Evolutionary conservation across 2,888 invertebrate species (phyloP), one percentile per base, ranked within the genome.

Genomic region (Lepidonotus clava): DNA sequence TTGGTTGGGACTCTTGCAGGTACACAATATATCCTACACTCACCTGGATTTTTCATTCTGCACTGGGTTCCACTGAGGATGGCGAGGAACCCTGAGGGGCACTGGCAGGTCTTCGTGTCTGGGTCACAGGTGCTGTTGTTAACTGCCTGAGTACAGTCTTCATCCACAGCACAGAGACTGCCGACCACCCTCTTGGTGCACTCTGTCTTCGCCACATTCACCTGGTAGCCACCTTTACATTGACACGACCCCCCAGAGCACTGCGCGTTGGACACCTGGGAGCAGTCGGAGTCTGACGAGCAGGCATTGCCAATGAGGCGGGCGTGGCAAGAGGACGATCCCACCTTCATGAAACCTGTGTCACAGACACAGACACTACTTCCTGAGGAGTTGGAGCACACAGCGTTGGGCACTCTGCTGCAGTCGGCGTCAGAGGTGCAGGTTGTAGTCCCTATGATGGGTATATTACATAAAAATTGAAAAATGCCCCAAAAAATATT

Each of bases 21-120:
- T n/a, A n/a, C n/a, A n/a, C n/a, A n/a, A n/a, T n/a, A n/a, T n/a
- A n/a, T n/a, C n/a, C n/a, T n/a, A n/a, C n/a, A 51, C 76, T 76
- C 38, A 76, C 76, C 36, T 2, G n/a, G 18, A 40, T 76, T 14
- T 21, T 36, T 34, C 18, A 1, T 21, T 2, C 36, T 21, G 38
- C 76, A 76, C 6, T 34, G 76, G 41, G 76, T 76, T 21, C 76
- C 76, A 24, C 76, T 34, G 4, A 76, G 36, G 11, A 76, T 76
- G 14, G 21, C 14, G 21, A 76, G 24, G 24, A n/a, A 76, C 24
- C 1, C 21, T 36, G 36, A 5, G 14, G 36, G 6, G 38, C 76
- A 76, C n/a, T 1, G 2, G 24, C 76, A 76, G 34, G 1, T 76
- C 24, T 24, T 24, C 0, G 34, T 40, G 38, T 4, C 38, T 6